Evolutionary conservation across 2,888 invertebrate species (phyloP).

Genomic region (Tyria jacobaeae): DNA sequence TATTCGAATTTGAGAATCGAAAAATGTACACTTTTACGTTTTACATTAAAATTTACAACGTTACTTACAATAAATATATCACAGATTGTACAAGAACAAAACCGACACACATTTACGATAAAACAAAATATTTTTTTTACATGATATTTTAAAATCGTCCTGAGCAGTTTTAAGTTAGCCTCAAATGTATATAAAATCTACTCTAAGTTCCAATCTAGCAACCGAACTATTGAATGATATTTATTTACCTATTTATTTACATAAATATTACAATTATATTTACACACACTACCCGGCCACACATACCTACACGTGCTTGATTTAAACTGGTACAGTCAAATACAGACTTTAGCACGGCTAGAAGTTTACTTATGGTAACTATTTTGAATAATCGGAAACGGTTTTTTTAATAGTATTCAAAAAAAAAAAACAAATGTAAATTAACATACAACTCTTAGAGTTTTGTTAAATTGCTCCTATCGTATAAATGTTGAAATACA

Average conservation of each 20-base stretch:
- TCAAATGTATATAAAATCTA: slow-evolving; percentile 72
- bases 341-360: slow-evolving; percentile 18
- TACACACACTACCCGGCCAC: slow-evolving; percentile 45
- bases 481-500: neutral
- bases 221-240: slow-evolving; percentile 63
- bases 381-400: too few relatives aligned
- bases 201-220: slow-evolving; percentile 68
- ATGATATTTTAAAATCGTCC: slow-evolving; percentile 46
- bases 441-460: too few relatives aligned
- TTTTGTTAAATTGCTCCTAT: neutral
- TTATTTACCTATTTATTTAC: slow-evolving; percentile 68
- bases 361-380: too few relatives aligned
- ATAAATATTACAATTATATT: slow-evolving; percentile 65
- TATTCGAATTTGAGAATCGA: slow-evolving; percentile 59
- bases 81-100: slow-evolving; percentile 84
- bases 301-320: slow-evolving; percentile 11
- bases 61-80: slow-evolving; percentile 86
- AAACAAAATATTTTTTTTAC: slow-evolving; percentile 50
- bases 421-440: too few relatives aligned
- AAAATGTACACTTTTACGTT: slow-evolving; percentile 62
- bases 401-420: too few relatives aligned
- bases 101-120: slow-evolving; percentile 58
- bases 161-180: slow-evolving; percentile 53
- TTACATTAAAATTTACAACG: slow-evolving; percentile 75
- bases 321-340: slow-evolving; percentile 23